Percentiles rank a stretch among this genome's conserved stretches.
These are phyloP conservation scores for Chanos chanos DNA, from an alignment of 2,797 vertebrate genomes.

Conservation along the genomic window DNA sequence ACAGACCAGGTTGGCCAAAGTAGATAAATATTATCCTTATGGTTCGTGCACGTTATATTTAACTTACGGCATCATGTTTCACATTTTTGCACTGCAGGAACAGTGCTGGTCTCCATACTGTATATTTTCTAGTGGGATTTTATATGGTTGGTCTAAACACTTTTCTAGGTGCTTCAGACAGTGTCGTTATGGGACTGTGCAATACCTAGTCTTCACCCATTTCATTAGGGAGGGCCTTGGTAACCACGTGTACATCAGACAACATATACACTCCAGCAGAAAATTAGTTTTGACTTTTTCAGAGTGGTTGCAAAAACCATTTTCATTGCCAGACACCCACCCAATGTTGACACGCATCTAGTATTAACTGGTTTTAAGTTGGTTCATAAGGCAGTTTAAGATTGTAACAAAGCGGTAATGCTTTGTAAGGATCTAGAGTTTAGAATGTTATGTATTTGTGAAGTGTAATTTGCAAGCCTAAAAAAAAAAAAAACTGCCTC, in stretches of 20 bases:
- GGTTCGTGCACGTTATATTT: constrained; percentile 14
- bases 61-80: constrained; percentile 42
- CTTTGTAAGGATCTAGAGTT: constrained; percentile 39
- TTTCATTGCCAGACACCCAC: constrained; percentile 40
- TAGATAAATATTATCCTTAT: background rate
- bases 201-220: constrained; percentile 69
- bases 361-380: constrained; percentile 31
- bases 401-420: constrained; percentile 60
- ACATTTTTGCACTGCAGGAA: constrained; percentile 68
- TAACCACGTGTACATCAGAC: constrained; percentile 41
- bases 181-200: constrained; percentile 71
- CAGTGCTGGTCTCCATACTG: constrained; percentile 57
- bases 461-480: constrained; percentile 34
- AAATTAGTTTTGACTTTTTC: constrained; percentile 17
- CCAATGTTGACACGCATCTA: constrained; percentile 39
- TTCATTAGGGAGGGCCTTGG: constrained; percentile 45
- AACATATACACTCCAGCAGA: constrained; percentile 60
- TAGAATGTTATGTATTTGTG: constrained; percentile 42
- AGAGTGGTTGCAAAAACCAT: constrained; percentile 1
- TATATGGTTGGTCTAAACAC: constrained; percentile 28
- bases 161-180: constrained; percentile 55
- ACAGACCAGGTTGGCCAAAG: background rate
- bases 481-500: constrained; percentile 24
- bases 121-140: constrained; percentile 36
- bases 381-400: constrained; percentile 34